Conservation (phyloP, 1,140 invertebrate species). For the Drosophila kepulauana region DNA sequence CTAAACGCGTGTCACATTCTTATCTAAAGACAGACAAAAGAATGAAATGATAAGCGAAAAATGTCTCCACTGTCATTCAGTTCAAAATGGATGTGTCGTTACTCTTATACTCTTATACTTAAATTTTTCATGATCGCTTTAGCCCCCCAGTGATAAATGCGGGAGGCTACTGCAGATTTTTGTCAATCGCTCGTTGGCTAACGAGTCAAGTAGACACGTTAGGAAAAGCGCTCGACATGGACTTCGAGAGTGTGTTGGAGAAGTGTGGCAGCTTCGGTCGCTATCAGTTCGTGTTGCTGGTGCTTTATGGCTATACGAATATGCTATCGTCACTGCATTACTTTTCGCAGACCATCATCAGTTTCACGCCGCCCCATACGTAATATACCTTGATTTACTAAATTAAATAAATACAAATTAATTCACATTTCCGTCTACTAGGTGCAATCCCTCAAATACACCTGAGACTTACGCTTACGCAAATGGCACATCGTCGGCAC, state of each 20-base stretch:
- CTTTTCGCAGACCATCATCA: conserved; percentile 87
- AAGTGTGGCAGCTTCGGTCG: conserved; percentile 87
- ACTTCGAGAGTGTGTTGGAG: conserved; percentile 87
- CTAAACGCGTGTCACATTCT: neutral
- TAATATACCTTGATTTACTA: conserved; percentile 51
- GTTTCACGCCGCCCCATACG: conserved; percentile 85
- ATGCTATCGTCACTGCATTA: conserved; percentile 86
- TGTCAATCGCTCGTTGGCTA: conserved; percentile 34
- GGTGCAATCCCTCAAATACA: conserved; percentile 20
- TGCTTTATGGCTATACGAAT: conserved; percentile 87
- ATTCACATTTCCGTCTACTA: conserved; percentile 1
- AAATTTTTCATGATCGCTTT: neutral
- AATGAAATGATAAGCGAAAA: conserved; percentile 15
- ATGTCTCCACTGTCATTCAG: neutral
- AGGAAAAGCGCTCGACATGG: conserved; percentile 61
- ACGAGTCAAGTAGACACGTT: conserved; percentile 35
- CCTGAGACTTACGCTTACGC: neutral
- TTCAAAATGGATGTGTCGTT: neutral
- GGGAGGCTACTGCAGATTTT: conserved; percentile 23
- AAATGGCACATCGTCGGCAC: neutral
- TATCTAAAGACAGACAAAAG: conserved; percentile 18
- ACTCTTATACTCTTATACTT: conserved; percentile 15
- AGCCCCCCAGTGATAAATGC: neutral
- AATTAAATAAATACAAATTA: conserved; percentile 2
- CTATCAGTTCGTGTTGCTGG: conserved; percentile 87